Percentiles rank a stretch among this genome's conserved stretches.
These are phyloP conservation scores for Epicampocera succincta DNA, from an alignment of 2,888 invertebrate species.

Conservation along the genomic window DNA sequence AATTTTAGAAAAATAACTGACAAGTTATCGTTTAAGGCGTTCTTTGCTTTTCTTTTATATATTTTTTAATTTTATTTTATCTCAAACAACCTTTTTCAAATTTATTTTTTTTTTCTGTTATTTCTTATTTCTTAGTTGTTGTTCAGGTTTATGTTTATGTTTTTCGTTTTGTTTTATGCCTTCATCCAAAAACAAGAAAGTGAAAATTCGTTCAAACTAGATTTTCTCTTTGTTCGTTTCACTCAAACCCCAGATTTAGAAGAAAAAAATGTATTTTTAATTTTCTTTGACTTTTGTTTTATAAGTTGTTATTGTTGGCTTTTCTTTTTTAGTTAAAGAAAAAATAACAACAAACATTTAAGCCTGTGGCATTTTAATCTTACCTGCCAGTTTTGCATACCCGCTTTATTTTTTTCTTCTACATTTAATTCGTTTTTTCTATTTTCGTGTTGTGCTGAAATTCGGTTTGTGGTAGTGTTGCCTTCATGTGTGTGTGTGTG, in stretches of 20 bases:
- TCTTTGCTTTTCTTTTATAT: constrained; percentile 48
- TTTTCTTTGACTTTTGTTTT: constrained; percentile 36
- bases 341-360: constrained; percentile 32
- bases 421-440: neutral
- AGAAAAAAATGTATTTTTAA: constrained; percentile 1
- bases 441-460: constrained; percentile 24
- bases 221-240: constrained; percentile 10
- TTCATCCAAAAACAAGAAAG: constrained; percentile 58
- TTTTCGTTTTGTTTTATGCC: constrained; percentile 31
- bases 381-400: constrained; percentile 18
- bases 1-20: constrained; percentile 34
- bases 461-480: constrained; percentile 34
- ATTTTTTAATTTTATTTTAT: constrained; percentile 4
- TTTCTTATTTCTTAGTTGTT: neutral
- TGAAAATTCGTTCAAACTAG: constrained; percentile 54
- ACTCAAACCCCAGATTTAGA: neutral
- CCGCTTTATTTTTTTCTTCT: neutral
- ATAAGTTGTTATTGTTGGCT: constrained; percentile 13
- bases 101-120: too few species aligned
- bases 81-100: constrained; percentile 6
- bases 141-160: constrained; percentile 10
- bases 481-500: constrained; percentile 16
- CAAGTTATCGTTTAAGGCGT: constrained; percentile 52
- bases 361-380: constrained; percentile 61
- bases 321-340: constrained; percentile 25